These are phyloP conservation scores for Porites lutea DNA, from an alignment of 64 coral and sea anemone genomes.

Conservation along the genomic window DNA sequence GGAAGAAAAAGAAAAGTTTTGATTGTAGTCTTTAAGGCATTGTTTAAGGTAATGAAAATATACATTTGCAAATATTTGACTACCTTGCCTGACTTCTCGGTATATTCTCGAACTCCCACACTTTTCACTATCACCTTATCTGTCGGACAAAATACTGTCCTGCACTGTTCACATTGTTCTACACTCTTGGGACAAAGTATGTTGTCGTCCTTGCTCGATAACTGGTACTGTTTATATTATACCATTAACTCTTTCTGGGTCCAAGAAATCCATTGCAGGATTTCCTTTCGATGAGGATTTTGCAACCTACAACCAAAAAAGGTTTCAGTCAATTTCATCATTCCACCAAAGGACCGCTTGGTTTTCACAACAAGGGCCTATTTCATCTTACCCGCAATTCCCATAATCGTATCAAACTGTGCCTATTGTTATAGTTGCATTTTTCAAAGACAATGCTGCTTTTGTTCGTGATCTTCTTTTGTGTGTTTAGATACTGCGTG, in stretches of 20 bases:
- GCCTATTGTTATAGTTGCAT: too few relatives aligned
- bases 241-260: constrained; percentile 46
- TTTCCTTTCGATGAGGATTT: too few relatives aligned
- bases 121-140: constrained; percentile 26
- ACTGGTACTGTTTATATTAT: constrained; percentile 66
- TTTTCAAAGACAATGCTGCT: too few relatives aligned
- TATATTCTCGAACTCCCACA: constrained; percentile 6
- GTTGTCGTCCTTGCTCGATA: constrained; percentile 40
- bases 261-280: constrained; percentile 41
- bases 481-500: too few relatives aligned
- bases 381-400: too few relatives aligned
- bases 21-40: constrained; percentile 64
- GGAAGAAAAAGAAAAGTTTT: constrained; percentile 9
- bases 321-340: too few relatives aligned
- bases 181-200: constrained; percentile 47
- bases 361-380: too few relatives aligned
- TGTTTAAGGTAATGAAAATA: constrained; percentile 59
- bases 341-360: too few relatives aligned
- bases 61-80: constrained; percentile 43
- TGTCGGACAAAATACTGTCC: neutral
- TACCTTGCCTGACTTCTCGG: constrained; percentile 12
- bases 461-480: too few relatives aligned
- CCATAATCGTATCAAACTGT: too few relatives aligned
- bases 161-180: constrained; percentile 56
- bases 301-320: too few relatives aligned